phyloP scores from a whole-genome alignment of 2,797 vertebrate genomes.

The Aldrovandia affinis region DNA sequence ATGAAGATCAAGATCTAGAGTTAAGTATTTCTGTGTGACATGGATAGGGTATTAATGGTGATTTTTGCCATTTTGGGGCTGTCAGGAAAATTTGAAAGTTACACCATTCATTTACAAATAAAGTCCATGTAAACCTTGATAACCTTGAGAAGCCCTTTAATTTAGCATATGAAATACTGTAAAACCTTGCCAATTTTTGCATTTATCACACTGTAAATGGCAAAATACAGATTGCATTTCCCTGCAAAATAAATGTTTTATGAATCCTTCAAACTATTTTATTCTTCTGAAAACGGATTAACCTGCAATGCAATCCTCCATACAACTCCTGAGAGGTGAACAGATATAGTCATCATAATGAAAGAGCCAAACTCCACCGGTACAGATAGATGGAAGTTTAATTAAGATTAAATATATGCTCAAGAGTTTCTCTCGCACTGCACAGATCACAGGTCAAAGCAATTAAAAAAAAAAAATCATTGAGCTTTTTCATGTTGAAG shows the following conservation, averaged over 20 bases:
- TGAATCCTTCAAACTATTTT: background rate
- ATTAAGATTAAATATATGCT: conserved; percentile 80
- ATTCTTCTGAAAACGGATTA: background rate
- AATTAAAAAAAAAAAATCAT: conserved; percentile 66
- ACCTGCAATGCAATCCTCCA: background rate
- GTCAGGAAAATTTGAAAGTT: no score
- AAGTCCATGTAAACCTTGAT: no score
- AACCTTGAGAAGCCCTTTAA: background rate
- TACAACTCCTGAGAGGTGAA: background rate
- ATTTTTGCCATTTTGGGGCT: no score
- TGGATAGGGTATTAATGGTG: no score
- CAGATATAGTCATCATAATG: background rate
- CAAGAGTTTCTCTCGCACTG: conserved; percentile 62
- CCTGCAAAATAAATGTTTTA: background rate
- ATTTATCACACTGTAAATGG: background rate
- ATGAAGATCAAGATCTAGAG: no score
- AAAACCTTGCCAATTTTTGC: background rate
- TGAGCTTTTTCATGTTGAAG: conserved; percentile 54
- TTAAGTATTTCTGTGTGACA: no score
- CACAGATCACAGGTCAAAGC: conserved; percentile 66
- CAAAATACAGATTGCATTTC: background rate
- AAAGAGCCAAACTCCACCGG: conserved; percentile 41
- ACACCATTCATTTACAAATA: no score
- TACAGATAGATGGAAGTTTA: conserved; percentile 78
- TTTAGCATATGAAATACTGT: background rate